Percentiles rank a stretch among this genome's conserved stretches.
Evolutionary conservation across 2,113 vertebrate species (phyloP).

Genomic region (Pleuronectes platessa): DNA sequence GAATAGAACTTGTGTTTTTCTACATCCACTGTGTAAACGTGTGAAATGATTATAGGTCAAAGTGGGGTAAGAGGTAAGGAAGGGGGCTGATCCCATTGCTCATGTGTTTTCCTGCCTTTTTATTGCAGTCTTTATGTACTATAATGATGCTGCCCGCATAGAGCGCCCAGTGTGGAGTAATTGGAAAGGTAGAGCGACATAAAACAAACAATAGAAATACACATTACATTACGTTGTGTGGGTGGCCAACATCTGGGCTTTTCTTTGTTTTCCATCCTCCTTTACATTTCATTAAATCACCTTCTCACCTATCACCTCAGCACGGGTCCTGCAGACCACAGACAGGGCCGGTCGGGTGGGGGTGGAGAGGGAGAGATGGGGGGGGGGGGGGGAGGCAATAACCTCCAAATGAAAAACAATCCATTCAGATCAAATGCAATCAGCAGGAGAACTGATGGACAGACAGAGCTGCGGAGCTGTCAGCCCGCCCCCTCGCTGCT

Average conservation of each 20-base stretch:
- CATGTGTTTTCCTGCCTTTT: constrained; percentile 22
- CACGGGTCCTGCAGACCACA: constrained; percentile 60
- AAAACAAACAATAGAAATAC: background rate
- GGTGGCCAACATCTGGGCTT: constrained; percentile 1
- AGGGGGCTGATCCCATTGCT: background rate
- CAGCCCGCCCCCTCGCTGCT: constrained; percentile 56
- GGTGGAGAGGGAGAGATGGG: background rate
- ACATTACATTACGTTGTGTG: background rate
- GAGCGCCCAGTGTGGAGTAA: background rate
- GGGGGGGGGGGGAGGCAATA: constrained; percentile 55
- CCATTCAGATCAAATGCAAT: constrained; percentile 82
- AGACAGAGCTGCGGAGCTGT: constrained; percentile 65
- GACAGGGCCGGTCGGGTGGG: background rate
- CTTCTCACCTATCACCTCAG: constrained; percentile 69
- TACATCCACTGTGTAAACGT: constrained; percentile 59
- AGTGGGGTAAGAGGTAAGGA: constrained; percentile 11
- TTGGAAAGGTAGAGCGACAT: background rate
- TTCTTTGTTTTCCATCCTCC: constrained; percentile 2
- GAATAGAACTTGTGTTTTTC: constrained; percentile 45
- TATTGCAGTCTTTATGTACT: constrained; percentile 33
- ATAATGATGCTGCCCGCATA: background rate
- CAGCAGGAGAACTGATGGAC: constrained; percentile 71
- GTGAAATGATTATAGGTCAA: constrained; percentile 41
- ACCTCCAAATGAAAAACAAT: constrained; percentile 81
- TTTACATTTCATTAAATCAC: constrained; percentile 51